These are phyloP conservation scores for Aphrocallistes beatrix DNA, from an alignment of 37 sponge, comb jelly and placozoan species.

Conservation along the genomic window DNA sequence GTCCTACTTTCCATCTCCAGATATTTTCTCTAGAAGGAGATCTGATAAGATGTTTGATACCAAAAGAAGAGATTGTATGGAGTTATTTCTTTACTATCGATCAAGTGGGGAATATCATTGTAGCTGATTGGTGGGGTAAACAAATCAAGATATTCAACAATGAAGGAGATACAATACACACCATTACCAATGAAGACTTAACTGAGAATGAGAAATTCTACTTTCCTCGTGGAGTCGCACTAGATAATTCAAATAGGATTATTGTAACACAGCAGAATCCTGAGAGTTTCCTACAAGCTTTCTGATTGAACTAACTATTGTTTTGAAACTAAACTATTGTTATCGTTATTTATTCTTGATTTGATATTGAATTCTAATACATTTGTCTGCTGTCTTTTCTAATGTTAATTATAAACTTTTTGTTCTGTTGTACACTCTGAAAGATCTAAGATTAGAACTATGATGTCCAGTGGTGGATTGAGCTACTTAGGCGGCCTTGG, in stretches of 20 bases:
- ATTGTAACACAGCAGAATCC: background rate
- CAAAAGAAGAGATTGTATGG: background rate
- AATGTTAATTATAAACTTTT: no score
- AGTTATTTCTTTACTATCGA: background rate
- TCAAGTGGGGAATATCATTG: background rate
- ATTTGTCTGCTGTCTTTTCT: no score
- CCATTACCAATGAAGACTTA: background rate
- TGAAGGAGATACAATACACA: background rate
- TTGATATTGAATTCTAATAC: no score
- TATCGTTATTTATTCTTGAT: no score
- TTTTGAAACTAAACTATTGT: no score
- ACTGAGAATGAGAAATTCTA: background rate
- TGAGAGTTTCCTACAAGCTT: background rate
- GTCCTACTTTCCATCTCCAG: background rate
- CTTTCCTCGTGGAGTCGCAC: background rate
- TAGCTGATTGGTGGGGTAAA: background rate
- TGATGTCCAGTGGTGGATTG: no score
- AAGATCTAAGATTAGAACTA: no score
- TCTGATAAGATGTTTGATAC: background rate
- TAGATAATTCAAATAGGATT: background rate
- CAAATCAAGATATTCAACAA: constrained; percentile 5
- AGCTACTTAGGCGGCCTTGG: no score
- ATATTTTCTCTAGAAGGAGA: constrained; percentile 13
- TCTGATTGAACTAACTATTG: no score
- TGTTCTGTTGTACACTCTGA: no score